These are phyloP conservation scores for Naso thynnoides DNA, from an alignment of 2,797 vertebrate genomes.

Conservation along the genomic window DNA sequence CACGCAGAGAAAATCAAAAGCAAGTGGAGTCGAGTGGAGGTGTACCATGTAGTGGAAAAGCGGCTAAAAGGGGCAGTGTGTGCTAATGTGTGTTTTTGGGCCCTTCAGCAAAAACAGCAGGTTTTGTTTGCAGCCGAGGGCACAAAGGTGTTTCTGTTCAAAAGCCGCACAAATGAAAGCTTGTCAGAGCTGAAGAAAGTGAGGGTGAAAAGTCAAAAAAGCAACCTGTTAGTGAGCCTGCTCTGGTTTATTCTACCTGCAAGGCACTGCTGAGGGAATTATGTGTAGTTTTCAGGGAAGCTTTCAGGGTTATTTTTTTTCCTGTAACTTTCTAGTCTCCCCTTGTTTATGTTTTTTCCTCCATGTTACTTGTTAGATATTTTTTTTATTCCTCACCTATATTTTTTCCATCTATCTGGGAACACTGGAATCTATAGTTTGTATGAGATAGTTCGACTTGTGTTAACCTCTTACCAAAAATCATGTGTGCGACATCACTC, in stretches of 20 bases:
- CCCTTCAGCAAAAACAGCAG: slow-evolving; percentile 74
- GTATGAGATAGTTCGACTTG: slow-evolving; percentile 4
- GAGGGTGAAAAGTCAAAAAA: slow-evolving; percentile 55
- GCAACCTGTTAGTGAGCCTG: slow-evolving; percentile 56
- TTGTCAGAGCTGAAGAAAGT: slow-evolving; percentile 70
- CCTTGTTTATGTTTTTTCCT: neutral
- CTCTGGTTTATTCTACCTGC: slow-evolving; percentile 49
- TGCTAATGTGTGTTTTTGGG: slow-evolving; percentile 79
- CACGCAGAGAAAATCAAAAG: no score
- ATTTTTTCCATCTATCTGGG: neutral
- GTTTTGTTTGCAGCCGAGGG: slow-evolving; percentile 79
- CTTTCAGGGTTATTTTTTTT: neutral
- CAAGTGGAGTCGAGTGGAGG: no score
- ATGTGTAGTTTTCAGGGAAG: slow-evolving; percentile 17
- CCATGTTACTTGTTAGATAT: neutral
- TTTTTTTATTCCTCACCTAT: neutral
- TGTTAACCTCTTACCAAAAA: slow-evolving; percentile 10
- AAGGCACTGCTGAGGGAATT: slow-evolving; percentile 24
- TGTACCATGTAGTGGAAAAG: no score
- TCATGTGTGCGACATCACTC: neutral
- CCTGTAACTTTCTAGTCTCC: neutral
- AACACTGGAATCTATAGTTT: neutral
- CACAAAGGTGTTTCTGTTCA: slow-evolving; percentile 84
- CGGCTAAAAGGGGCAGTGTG: slow-evolving; percentile 68
- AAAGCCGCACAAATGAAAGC: slow-evolving; percentile 75